phyloP scores from a whole-genome alignment of 2,888 invertebrate genomes.

The Nomada ruficornis region DNA sequence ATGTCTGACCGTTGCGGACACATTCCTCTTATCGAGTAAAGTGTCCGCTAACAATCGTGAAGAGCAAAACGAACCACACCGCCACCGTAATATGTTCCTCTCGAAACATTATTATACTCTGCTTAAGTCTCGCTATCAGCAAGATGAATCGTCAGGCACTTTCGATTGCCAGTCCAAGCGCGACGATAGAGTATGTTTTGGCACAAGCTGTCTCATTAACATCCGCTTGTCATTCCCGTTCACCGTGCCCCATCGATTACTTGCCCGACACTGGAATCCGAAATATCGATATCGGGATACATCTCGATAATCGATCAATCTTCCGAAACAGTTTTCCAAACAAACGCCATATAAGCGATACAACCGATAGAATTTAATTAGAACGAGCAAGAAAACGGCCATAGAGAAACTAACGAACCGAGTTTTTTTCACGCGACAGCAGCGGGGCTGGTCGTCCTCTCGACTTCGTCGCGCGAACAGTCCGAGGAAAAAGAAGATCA shows the following conservation, averaged over 20 bases:
- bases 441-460: slow-evolving; percentile 1
- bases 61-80: not conserved
- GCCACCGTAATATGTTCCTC: too few species aligned
- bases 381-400: not conserved
- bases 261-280: too few species aligned
- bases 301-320: too few species aligned
- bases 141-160: slow-evolving; percentile 41
- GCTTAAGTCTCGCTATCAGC: slow-evolving; percentile 16
- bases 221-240: slow-evolving; percentile 36
- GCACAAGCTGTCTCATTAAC: slow-evolving; percentile 65
- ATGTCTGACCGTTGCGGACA: not conserved
- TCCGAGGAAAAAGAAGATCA: slow-evolving; percentile 67
- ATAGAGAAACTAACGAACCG: slow-evolving; percentile 26
- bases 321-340: too few species aligned
- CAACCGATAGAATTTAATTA: not conserved
- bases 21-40: not conserved
- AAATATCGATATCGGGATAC: too few species aligned
- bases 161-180: slow-evolving; percentile 50
- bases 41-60: not conserved
- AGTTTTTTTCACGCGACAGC: slow-evolving; percentile 34
- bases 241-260: not conserved
- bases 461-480: slow-evolving; percentile 24
- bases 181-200: slow-evolving; percentile 58
- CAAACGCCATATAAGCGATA: too few species aligned
- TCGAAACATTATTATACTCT: too few species aligned